These are phyloP conservation scores for Peromyscus melanophrys DNA, from an alignment of 2,797 vertebrate genomes.

Conservation along the genomic window DNA sequence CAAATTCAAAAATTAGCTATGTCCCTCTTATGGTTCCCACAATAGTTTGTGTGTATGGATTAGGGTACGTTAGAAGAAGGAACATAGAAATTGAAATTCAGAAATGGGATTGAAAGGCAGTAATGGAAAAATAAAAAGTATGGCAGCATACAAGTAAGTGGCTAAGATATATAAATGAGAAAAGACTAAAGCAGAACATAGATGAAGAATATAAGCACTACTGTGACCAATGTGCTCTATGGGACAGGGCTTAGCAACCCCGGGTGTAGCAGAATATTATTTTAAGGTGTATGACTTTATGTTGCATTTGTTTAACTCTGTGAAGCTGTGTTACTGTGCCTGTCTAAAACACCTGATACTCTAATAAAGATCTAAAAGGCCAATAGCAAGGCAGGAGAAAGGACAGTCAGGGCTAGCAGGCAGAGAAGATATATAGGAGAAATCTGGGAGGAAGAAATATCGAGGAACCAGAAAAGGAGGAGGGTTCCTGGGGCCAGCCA, in stretches of 20 bases:
- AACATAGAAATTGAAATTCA: not conserved
- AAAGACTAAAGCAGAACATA: not conserved
- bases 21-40: not conserved
- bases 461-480: too few relatives aligned
- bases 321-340: too few relatives aligned
- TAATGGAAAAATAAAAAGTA: not conserved
- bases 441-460: too few relatives aligned
- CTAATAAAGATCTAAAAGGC: too few relatives aligned
- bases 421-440: too few relatives aligned
- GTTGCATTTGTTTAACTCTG: too few relatives aligned
- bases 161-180: not conserved
- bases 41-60: not conserved
- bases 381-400: too few relatives aligned
- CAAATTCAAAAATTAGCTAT: constrained; percentile 1
- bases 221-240: not conserved
- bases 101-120: not conserved
- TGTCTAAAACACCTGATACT: too few relatives aligned
- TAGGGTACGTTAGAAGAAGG: not conserved
- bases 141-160: not conserved
- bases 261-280: too few relatives aligned
- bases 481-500: too few relatives aligned
- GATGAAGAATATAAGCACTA: not conserved
- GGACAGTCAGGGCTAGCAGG: too few relatives aligned
- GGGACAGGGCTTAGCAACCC: not conserved
- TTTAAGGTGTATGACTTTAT: too few relatives aligned